phyloP scores from a whole-genome alignment of 2,113 vertebrate genomes.

The Pungitius pungitius region DNA sequence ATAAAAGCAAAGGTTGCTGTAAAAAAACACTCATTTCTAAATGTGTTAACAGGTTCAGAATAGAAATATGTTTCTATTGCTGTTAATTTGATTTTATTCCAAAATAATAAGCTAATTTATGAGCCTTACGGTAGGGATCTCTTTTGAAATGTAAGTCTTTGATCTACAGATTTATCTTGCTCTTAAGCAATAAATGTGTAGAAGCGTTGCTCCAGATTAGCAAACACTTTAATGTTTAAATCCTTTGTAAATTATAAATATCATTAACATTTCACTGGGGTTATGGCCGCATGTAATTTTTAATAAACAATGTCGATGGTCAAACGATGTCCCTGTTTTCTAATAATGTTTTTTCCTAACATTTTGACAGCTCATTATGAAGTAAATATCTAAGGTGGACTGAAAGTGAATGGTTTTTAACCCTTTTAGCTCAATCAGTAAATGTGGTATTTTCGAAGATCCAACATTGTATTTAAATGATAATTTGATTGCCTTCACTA shows the following conservation, averaged over 20 bases:
- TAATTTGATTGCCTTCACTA: slow-evolving; percentile 62
- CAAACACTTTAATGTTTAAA: slow-evolving; percentile 49
- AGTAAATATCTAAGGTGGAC: slow-evolving; percentile 17
- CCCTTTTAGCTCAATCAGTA: slow-evolving; percentile 32
- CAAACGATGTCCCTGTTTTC: slow-evolving; percentile 42
- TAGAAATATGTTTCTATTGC: slow-evolving; percentile 10
- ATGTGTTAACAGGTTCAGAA: slow-evolving; percentile 4
- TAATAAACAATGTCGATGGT: slow-evolving; percentile 77
- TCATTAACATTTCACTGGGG: slow-evolving; percentile 66
- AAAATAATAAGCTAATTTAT: slow-evolving; percentile 31
- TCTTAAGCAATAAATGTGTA: slow-evolving; percentile 39
- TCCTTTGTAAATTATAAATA: slow-evolving; percentile 77
- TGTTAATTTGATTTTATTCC: slow-evolving; percentile 40
- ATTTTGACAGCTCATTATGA: not conserved
- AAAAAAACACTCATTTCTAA: slow-evolving; percentile 27
- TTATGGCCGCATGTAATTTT: slow-evolving; percentile 78
- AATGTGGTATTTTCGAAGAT: slow-evolving; percentile 56
- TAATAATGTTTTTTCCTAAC: slow-evolving; percentile 37
- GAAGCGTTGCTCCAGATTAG: slow-evolving; percentile 40
- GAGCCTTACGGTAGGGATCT: slow-evolving; percentile 27
- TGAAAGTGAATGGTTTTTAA: slow-evolving; percentile 25
- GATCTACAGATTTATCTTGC: slow-evolving; percentile 39
- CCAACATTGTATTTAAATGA: slow-evolving; percentile 72
- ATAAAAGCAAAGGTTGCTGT: slow-evolving; percentile 34
- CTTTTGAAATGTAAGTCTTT: slow-evolving; percentile 43